Percentiles rank a stretch among this genome's conserved stretches.
Conservation (phyloP, 2,113 vertebrate species). For the Bombycilla garrulus region DNA sequence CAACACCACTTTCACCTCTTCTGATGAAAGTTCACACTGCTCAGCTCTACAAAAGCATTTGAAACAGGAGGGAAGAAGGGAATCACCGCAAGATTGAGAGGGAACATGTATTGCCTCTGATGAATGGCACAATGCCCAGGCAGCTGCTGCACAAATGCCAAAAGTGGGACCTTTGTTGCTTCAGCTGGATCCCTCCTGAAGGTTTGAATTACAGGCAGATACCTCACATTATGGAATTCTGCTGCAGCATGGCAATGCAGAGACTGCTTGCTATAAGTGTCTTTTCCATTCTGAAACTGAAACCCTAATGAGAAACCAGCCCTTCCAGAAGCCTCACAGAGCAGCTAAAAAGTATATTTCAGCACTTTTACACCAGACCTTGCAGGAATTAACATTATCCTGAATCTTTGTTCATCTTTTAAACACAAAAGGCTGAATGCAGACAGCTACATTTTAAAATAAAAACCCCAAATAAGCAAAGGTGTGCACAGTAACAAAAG, state of each 20-base stretch:
- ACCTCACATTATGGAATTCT: constrained; percentile 25
- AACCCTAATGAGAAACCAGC: constrained; percentile 27
- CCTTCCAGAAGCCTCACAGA: background rate
- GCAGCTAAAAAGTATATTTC: background rate
- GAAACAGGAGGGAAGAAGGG: constrained; percentile 29
- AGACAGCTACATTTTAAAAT: background rate
- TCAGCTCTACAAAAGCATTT: background rate
- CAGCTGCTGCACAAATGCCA: constrained; percentile 54
- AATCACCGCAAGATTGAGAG: constrained; percentile 22
- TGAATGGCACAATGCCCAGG: constrained; percentile 51
- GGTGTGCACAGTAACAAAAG: background rate
- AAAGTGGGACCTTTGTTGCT: constrained; percentile 31
- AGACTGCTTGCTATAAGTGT: constrained; percentile 1
- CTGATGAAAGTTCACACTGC: background rate
- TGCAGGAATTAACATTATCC: background rate
- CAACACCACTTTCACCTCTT: background rate
- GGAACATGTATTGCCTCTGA: constrained; percentile 27
- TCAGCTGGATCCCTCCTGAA: constrained; percentile 26
- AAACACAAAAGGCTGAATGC: background rate
- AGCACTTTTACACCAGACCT: background rate
- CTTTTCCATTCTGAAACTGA: constrained; percentile 56
- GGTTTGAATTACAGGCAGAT: constrained; percentile 52
- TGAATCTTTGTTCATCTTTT: background rate
- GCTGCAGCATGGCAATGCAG: background rate
- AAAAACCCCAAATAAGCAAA: background rate